Percentiles rank a stretch among this genome's conserved stretches.
These are phyloP conservation scores for Etheostoma spectabile DNA, from an alignment of 2,113 vertebrate genomes.

Conservation along the genomic window DNA sequence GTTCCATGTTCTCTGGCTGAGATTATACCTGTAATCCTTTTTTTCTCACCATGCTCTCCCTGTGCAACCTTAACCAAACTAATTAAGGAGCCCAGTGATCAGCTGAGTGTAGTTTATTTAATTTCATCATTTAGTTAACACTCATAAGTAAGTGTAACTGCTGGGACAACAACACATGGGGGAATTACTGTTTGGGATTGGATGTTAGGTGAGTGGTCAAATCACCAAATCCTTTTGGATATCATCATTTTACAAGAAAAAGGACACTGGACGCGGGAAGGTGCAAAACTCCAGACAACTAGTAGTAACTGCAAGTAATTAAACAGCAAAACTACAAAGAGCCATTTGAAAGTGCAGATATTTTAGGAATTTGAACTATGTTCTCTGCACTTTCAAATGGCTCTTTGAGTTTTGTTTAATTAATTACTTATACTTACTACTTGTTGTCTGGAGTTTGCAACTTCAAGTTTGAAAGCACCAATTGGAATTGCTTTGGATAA, in stretches of 20 bases:
- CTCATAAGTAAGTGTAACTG: background rate
- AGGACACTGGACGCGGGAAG: background rate
- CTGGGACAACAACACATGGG: background rate
- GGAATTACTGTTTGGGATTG: background rate
- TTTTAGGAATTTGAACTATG: too few species aligned
- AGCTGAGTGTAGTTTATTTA: background rate
- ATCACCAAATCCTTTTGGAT: background rate
- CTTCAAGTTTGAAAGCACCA: too few species aligned
- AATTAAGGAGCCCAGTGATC: background rate
- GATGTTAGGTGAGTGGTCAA: background rate
- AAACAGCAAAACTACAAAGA: too few species aligned
- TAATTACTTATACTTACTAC: too few species aligned
- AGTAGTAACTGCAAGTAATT: too few species aligned
- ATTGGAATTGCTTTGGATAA: too few species aligned
- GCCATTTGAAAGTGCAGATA: too few species aligned
- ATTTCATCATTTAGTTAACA: too few species aligned
- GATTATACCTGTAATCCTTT: constrained; percentile 20
- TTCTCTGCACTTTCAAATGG: too few species aligned
- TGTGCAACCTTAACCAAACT: rapidly evolving
- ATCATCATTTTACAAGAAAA: background rate
- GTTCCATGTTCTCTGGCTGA: background rate
- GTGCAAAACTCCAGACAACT: too few species aligned
- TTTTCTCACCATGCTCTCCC: background rate
- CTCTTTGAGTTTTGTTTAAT: too few species aligned
- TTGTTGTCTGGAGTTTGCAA: too few species aligned